Evolutionary conservation across 1,140 invertebrate species (phyloP).

Genomic region (Portunus trituberculatus): DNA sequence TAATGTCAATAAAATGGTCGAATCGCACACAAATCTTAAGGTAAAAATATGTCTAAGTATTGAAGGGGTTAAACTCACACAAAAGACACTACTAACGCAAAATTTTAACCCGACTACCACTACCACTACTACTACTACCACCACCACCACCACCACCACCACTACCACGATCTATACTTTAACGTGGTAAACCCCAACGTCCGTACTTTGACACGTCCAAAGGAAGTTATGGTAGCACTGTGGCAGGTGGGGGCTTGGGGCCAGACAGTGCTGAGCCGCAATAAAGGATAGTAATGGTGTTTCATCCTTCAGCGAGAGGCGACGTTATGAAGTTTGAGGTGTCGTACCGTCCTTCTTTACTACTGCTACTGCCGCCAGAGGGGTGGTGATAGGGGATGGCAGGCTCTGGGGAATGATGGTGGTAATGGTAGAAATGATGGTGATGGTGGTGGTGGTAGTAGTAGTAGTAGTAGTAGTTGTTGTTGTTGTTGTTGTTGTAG

Average conservation of each 20-base stretch:
- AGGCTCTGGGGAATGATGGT: too few species aligned
- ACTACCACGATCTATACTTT: constrained; percentile 17
- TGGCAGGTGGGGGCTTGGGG: constrained; percentile 44
- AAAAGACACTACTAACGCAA: too few species aligned
- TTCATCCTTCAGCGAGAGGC: constrained; percentile 54
- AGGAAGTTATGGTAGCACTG: constrained; percentile 37
- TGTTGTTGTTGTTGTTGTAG: background rate
- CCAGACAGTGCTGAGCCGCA: constrained; percentile 50
- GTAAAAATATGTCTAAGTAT: too few species aligned
- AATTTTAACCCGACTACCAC: background rate
- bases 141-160: background rate
- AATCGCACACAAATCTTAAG: too few species aligned
- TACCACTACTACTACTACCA: background rate
- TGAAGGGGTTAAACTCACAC: background rate
- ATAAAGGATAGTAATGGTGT: constrained; percentile 65
- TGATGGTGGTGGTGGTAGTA: background rate
- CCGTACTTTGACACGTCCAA: constrained; percentile 45
- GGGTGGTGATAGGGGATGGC: too few species aligned
- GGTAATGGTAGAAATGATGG: background rate
- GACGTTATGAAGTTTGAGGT: constrained; percentile 59
- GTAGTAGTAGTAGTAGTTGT: background rate
- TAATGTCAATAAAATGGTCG: too few species aligned
- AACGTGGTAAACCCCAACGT: constrained; percentile 31
- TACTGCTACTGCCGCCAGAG: background rate
- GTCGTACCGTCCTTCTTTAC: constrained; percentile 16